Evolutionary conservation across 2,797 vertebrate species (phyloP), one percentile per base, ranked within the genome.

Genomic region (Rachycentron canadum): DNA sequence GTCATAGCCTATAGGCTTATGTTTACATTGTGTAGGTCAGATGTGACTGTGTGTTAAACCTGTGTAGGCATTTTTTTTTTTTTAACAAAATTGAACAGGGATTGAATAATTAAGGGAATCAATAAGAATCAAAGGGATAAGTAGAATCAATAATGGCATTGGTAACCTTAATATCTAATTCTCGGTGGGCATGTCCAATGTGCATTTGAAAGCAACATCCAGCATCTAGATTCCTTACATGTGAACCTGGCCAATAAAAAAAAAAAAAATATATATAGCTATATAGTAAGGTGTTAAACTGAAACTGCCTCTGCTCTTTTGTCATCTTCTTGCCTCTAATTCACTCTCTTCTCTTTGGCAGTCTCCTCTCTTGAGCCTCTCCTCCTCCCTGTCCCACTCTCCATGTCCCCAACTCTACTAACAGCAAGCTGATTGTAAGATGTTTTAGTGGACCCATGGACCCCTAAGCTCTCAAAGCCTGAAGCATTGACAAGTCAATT

Each of bases 401-500:
- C 73, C 41, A 40, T 75, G 47, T 80, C 67, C 57, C 74, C 55
- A 62, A 57, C 68, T 50, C 68, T 76, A 23, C 32, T 19, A 62
- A 82, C 25, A 63, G 53, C 41, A 78, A 67, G 67, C 53, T 41
- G 68, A 67, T 62, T 63, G 55, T 75, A 73, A 60, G 70, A 70
- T 63, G 67, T 86, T 86, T 78, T 76, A 69, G 60, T 56, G 72
- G 61, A 68, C 81, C 70, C 70, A 79, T 78, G 74, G 68, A 76
- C 68, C 67, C 60, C n/a, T 58, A 61, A 84, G 64, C 82, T 76
- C 61, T 55, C 21, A 79, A 82, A 81, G 75, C 76, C 64, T 66
- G 32, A 74, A 59, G 65, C 86, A 78, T 25, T 79, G 75, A 84
- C 53, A 69, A 78, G 73, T 68, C 80, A 73, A 34, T 73, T 77